Percentiles rank a stretch among this genome's conserved stretches.
phyloP scores from a whole-genome alignment of 2,888 invertebrate species.

The Lysandra coridon region DNA sequence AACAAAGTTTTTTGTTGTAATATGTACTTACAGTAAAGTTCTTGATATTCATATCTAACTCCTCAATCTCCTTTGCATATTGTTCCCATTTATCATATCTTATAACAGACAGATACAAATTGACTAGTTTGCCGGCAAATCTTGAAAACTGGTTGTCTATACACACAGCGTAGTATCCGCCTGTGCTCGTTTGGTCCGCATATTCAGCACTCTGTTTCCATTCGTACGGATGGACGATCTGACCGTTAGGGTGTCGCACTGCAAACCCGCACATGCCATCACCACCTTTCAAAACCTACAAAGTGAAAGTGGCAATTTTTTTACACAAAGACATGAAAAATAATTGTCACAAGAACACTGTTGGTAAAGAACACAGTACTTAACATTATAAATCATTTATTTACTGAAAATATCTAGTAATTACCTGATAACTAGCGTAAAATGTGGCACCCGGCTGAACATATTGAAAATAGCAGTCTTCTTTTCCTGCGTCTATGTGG shows the following conservation, averaged over 20 bases:
- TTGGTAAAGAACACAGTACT: not conserved
- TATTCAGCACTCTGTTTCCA: slow-evolving; percentile 95
- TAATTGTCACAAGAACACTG: not conserved
- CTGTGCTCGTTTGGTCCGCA: slow-evolving; percentile 89
- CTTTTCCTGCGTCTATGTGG: slow-evolving; percentile 94
- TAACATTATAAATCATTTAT: not conserved
- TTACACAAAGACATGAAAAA: not conserved
- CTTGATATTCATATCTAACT: slow-evolving; percentile 91
- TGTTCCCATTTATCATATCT: slow-evolving; percentile 96
- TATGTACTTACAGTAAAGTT: slow-evolving; percentile 90
- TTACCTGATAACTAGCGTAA: slow-evolving; percentile 96
- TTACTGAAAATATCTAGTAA: slow-evolving; percentile 41
- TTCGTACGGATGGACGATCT: slow-evolving; percentile 93
- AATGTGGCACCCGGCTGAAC: slow-evolving; percentile 95
- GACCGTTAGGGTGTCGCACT: slow-evolving; percentile 90
- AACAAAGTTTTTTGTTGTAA: not conserved
- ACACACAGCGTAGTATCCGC: slow-evolving; percentile 94
- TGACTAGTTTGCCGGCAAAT: slow-evolving; percentile 93
- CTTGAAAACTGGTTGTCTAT: slow-evolving; percentile 96
- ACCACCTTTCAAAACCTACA: slow-evolving; percentile 93
- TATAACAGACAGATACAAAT: slow-evolving; percentile 94
- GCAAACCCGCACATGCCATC: slow-evolving; percentile 97
- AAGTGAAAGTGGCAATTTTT: slow-evolving; percentile 32
- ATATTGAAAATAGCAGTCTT: slow-evolving; percentile 97
- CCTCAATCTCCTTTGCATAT: slow-evolving; percentile 93